phyloP scores from a whole-genome alignment of 2,113 vertebrate species.

The Hippoglossus stenolepis region DNA sequence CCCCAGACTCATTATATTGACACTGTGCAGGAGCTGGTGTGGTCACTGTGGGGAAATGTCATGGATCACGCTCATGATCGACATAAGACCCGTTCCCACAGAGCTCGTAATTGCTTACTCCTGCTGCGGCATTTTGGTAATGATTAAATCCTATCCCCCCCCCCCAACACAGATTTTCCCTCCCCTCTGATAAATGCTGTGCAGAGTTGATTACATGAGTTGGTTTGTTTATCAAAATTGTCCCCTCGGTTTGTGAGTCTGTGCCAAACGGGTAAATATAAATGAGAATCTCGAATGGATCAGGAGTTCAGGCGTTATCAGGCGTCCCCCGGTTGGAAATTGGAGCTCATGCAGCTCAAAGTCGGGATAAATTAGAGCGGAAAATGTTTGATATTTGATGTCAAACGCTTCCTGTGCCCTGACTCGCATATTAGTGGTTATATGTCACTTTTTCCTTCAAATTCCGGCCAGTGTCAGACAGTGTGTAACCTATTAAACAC shows the following conservation, averaged over 20 bases:
- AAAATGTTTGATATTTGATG: constrained; percentile 4
- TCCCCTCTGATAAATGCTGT: constrained; percentile 8
- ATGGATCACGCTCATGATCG: constrained; percentile 59
- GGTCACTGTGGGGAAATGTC: constrained; percentile 61
- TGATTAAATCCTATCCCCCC: constrained; percentile 33
- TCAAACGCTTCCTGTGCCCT: constrained; percentile 2
- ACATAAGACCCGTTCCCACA: constrained; percentile 33
- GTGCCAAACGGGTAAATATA: not conserved
- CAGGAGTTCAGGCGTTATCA: not conserved
- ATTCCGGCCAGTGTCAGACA: not conserved
- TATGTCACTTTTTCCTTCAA: not conserved
- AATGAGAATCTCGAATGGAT: not conserved
- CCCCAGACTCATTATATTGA: constrained; percentile 49
- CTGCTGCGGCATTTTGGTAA: constrained; percentile 55
- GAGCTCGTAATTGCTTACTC: constrained; percentile 51
- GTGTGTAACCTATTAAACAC: not conserved
- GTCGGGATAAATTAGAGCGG: not conserved
- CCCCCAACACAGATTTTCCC: not conserved
- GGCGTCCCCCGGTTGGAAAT: not conserved
- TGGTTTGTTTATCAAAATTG: constrained; percentile 24
- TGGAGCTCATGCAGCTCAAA: not conserved
- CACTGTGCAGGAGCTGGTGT: constrained; percentile 27
- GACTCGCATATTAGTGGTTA: not conserved
- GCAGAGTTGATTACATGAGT: constrained; percentile 6
- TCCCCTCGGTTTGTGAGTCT: not conserved